Conservation (phyloP, 2,888 invertebrate species). For the Ectemnius lituratus region DNA sequence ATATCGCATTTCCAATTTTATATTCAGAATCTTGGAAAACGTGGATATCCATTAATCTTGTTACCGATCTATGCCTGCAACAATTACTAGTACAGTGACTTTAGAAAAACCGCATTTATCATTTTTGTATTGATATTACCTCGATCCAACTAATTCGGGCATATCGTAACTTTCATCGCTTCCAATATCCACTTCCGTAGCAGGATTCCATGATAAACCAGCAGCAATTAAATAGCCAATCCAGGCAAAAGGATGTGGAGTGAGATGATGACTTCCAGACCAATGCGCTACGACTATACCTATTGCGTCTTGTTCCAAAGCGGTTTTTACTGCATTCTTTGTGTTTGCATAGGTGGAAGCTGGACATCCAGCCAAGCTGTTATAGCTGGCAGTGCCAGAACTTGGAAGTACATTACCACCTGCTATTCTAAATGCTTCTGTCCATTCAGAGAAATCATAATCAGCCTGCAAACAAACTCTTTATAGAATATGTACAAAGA, state of each 20-base stretch:
- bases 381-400: constrained; percentile 82
- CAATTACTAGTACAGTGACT: background rate
- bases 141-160: constrained; percentile 62
- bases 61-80: constrained; percentile 74
- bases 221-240: constrained; percentile 81
- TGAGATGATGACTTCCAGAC: constrained; percentile 81
- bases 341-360: constrained; percentile 81
- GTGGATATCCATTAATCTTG: constrained; percentile 80
- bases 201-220: constrained; percentile 81
- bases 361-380: constrained; percentile 81
- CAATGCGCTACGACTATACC: constrained; percentile 81
- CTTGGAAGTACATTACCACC: constrained; percentile 79
- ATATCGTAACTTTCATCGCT: constrained; percentile 68
- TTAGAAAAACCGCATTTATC: too few species aligned
- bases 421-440: constrained; percentile 77
- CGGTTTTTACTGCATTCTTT: constrained; percentile 79
- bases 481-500: background rate
- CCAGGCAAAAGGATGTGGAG: constrained; percentile 81
- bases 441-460: constrained; percentile 79
- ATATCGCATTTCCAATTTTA: constrained; percentile 79
- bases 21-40: constrained; percentile 79
- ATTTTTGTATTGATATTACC: constrained; percentile 41
- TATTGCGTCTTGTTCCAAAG: constrained; percentile 78
- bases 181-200: constrained; percentile 74
- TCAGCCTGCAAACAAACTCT: constrained; percentile 76